Conservation (phyloP, 2,888 invertebrate species). For the Tenodera sinensis region DNA sequence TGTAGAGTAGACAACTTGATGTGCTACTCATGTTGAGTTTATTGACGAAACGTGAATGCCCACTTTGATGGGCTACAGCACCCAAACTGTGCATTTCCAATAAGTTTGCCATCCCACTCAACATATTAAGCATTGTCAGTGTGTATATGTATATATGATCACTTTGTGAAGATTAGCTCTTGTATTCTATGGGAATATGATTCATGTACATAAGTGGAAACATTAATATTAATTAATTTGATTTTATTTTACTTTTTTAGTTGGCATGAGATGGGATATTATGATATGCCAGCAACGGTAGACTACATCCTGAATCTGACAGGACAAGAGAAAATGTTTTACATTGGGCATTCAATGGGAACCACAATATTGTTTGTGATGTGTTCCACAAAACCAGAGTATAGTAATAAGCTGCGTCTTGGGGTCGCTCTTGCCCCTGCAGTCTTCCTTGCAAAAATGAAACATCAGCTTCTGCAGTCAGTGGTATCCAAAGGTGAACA, state of each 20-base stretch:
- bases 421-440: slow-evolving; percentile 18
- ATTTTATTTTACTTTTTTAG: slow-evolving; percentile 44
- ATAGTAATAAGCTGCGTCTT: slow-evolving; percentile 22
- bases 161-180: too few relatives aligned
- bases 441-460: slow-evolving; percentile 2
- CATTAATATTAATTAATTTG: neutral
- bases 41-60: too few relatives aligned
- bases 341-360: slow-evolving; percentile 50
- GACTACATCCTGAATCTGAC: slow-evolving; percentile 62
- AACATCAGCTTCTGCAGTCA: neutral
- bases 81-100: too few relatives aligned
- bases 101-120: too few relatives aligned
- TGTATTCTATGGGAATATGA: too few relatives aligned
- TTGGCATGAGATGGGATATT: slow-evolving; percentile 78
- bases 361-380: slow-evolving; percentile 35
- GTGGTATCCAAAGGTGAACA: neutral
- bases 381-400: slow-evolving; percentile 33
- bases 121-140: too few relatives aligned
- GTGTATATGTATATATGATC: too few relatives aligned
- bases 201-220: too few relatives aligned
- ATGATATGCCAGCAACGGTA: slow-evolving; percentile 77
- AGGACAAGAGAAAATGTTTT: slow-evolving; percentile 59
- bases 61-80: too few relatives aligned
- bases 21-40: too few relatives aligned
- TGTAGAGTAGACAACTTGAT: too few relatives aligned